These are phyloP conservation scores for Troides oblongomaculatus DNA, from an alignment of 2,888 invertebrate genomes.

Conservation along the genomic window DNA sequence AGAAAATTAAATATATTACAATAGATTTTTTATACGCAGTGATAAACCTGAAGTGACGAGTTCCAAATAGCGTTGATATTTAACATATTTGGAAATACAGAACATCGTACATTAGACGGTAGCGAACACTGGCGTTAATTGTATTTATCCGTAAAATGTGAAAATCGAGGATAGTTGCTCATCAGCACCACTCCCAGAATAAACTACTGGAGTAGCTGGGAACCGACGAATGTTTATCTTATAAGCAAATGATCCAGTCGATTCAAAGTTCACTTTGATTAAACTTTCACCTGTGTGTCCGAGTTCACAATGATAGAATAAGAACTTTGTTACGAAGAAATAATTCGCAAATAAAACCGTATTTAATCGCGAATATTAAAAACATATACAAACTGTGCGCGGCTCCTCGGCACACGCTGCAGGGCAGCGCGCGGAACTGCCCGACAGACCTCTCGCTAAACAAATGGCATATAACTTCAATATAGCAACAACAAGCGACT, in stretches of 20 bases:
- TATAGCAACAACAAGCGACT: slow-evolving; percentile 23
- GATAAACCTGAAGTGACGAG: not conserved
- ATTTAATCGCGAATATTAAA: slow-evolving; percentile 23
- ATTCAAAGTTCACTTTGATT: not conserved
- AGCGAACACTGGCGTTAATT: slow-evolving; percentile 1
- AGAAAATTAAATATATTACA: not conserved
- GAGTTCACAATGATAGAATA: not conserved
- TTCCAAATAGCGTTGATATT: not conserved
- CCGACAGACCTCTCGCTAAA: not conserved
- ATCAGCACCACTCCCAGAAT: slow-evolving; percentile 5
- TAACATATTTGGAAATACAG: not conserved
- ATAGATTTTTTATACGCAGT: not conserved
- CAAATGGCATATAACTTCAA: not conserved
- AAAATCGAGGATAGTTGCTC: not conserved
- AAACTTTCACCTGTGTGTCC: not conserved
- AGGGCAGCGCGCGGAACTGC: not conserved
- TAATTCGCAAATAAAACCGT: slow-evolving; percentile 18
- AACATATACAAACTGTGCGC: not conserved
- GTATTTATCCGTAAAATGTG: not conserved
- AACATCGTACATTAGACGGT: not conserved
- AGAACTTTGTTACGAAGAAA: slow-evolving; percentile 4
- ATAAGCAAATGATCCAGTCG: not conserved
- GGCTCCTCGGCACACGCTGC: not conserved
- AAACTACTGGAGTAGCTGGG: not conserved
- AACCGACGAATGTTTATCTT: not conserved